phyloP scores from a whole-genome alignment of 2,797 vertebrate species.

The Pteronotus mesoamericanus region DNA sequence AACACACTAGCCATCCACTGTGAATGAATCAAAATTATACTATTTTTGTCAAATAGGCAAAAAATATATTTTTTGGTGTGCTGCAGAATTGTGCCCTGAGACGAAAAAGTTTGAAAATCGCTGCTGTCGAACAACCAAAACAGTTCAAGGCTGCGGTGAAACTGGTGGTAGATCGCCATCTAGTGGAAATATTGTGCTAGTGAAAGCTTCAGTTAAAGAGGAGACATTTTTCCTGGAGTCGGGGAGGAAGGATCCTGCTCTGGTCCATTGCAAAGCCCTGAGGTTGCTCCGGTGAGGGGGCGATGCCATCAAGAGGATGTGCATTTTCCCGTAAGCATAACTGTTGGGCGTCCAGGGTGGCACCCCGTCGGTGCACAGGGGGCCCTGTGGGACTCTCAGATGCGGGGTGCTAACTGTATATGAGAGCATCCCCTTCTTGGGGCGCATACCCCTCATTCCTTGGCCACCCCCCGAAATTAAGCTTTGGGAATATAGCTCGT shows the following conservation, averaged over 20 bases:
- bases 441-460: not conserved
- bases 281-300: not conserved
- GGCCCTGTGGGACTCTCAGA: not conserved
- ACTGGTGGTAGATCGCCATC: slow-evolving; percentile 38
- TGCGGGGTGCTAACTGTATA: not conserved
- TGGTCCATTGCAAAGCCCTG: accelerated
- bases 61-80: not conserved
- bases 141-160: not conserved
- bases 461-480: too few species aligned
- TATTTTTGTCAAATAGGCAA: not conserved
- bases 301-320: too few species aligned
- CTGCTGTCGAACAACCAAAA: not conserved
- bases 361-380: too few species aligned
- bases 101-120: not conserved
- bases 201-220: not conserved
- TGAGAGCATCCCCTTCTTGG: not conserved
- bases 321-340: not conserved
- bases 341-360: not conserved
- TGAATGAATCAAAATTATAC: not conserved
- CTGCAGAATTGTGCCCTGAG: not conserved
- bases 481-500: not conserved
- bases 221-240: not conserved
- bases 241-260: not conserved
- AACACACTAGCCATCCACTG: not conserved
- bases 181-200: not conserved